phyloP scores from a whole-genome alignment of 2,797 vertebrate genomes.

The Hafferia zeledoni region DNA sequence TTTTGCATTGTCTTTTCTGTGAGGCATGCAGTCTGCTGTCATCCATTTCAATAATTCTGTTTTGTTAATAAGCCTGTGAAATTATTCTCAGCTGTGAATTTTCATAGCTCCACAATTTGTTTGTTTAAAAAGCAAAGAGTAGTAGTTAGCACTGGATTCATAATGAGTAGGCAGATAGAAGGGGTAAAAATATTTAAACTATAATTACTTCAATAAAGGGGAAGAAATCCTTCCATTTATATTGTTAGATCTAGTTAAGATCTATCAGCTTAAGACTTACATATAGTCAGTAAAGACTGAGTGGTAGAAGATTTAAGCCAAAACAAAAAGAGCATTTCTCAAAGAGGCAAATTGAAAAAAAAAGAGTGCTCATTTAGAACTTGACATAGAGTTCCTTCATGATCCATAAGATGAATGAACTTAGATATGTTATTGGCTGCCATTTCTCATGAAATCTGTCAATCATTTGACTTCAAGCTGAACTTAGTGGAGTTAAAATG shows the following conservation, averaged over 20 bases:
- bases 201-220: background rate
- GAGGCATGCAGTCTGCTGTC: background rate
- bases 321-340: background rate
- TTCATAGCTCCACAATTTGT: background rate
- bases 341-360: background rate
- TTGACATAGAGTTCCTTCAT: background rate
- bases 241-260: background rate
- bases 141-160: background rate
- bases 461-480: background rate
- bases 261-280: background rate
- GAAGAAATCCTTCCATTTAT: background rate
- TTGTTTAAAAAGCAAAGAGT: background rate
- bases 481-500: background rate
- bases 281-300: background rate
- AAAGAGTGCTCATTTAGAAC: background rate
- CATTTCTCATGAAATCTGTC: background rate
- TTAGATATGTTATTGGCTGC: background rate
- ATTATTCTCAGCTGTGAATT: background rate
- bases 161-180: background rate
- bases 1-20: background rate
- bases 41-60: background rate
- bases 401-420: background rate
- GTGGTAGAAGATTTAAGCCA: background rate
- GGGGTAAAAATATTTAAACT: background rate
- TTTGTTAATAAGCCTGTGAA: background rate